A percentile compares a stretch with the other conserved stretches of the same genome.
Conservation (phyloP, 2,113 vertebrate species). For the Puntigrus tetrazona region DNA sequence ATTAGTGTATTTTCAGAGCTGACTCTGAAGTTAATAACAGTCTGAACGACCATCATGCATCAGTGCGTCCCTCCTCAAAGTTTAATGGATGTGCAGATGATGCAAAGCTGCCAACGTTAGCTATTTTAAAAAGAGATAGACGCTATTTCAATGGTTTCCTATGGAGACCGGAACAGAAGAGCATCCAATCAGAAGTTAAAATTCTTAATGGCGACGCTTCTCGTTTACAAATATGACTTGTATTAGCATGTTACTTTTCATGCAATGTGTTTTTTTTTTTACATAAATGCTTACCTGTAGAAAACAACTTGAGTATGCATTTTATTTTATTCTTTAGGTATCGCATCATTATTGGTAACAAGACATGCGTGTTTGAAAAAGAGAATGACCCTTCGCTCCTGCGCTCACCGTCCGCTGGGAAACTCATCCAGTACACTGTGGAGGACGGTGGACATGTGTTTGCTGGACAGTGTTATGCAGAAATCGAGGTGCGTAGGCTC, state of each 20-base stretch:
- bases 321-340: constrained; percentile 77
- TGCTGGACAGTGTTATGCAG: constrained; percentile 93
- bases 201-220: too few species aligned
- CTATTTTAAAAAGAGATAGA: too few species aligned
- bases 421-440: constrained; percentile 94
- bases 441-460: constrained; percentile 98
- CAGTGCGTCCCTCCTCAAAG: too few species aligned
- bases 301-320: not conserved
- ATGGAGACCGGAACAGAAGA: too few species aligned
- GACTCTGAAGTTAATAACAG: too few species aligned
- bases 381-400: constrained; percentile 96
- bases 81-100: too few species aligned
- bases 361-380: constrained; percentile 98
- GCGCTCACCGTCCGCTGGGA: constrained; percentile 93
- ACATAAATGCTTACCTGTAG: not conserved
- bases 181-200: too few species aligned
- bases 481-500: constrained; percentile 88
- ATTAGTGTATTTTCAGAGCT: too few species aligned
- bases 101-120: too few species aligned
- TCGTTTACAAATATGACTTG: not conserved
- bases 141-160: too few species aligned
- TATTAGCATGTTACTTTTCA: not conserved
- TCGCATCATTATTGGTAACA: constrained; percentile 98
- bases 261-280: too few species aligned
- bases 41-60: too few species aligned